Evolutionary conservation across 2,113 vertebrate species (phyloP).

Genomic region (Aegypius monachus): DNA sequence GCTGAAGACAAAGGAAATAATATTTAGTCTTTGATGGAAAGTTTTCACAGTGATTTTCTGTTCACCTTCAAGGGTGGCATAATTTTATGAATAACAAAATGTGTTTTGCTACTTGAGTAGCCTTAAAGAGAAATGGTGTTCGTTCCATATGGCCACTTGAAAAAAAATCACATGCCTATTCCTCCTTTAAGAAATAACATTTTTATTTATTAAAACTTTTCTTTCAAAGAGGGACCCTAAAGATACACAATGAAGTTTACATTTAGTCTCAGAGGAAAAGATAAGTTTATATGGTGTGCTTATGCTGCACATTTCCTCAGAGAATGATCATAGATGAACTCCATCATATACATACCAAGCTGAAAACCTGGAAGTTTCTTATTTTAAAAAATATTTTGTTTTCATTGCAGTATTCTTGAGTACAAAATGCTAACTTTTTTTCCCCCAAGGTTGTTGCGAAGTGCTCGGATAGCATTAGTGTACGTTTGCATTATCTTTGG

Average conservation of each 20-base stretch:
- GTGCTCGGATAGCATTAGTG: rapidly evolving
- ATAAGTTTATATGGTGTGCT: neutral
- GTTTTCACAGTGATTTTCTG: slow-evolving; percentile 12
- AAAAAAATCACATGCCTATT: neutral
- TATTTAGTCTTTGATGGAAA: slow-evolving; percentile 15
- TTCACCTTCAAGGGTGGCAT: slow-evolving; percentile 1
- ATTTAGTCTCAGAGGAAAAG: neutral
- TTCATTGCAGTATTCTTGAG: neutral
- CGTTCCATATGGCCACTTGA: neutral
- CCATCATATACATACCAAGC: neutral
- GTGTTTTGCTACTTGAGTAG: slow-evolving; percentile 38
- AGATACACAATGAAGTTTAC: neutral
- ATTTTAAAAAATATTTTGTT: neutral
- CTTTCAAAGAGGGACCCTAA: neutral
- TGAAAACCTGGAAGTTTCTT: neutral
- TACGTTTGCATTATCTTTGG: neutral
- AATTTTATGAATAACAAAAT: slow-evolving; percentile 35
- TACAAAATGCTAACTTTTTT: neutral
- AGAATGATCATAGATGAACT: neutral
- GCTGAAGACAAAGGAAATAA: slow-evolving; percentile 3
- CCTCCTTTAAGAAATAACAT: neutral
- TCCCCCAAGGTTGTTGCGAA: neutral
- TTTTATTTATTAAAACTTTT: slow-evolving; percentile 8
- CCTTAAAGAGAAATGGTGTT: neutral
- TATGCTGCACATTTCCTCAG: neutral